Conservation (phyloP, 1,140 invertebrate species). For the Caenorhabditis tropicalis region DNA sequence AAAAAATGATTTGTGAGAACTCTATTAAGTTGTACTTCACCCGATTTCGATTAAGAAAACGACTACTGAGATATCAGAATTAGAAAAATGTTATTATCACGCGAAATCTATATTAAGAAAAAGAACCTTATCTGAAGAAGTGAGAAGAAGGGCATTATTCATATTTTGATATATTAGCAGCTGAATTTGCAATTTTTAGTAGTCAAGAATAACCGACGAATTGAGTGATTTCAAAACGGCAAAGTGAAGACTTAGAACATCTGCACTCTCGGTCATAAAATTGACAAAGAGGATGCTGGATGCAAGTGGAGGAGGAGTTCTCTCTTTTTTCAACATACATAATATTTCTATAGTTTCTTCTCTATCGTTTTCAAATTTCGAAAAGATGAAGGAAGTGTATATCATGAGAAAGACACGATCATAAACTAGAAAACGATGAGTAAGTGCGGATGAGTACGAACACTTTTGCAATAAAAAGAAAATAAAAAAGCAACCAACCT, state of each 20-base stretch:
- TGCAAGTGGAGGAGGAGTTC: background rate
- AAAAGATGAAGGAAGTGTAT: background rate
- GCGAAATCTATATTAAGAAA: background rate
- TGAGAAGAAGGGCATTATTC: too few relatives aligned
- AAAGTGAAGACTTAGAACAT: constrained; percentile 22
- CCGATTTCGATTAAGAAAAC: too few relatives aligned
- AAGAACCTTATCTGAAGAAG: too few relatives aligned
- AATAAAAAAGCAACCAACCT: constrained; percentile 8
- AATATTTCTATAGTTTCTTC: constrained; percentile 25
- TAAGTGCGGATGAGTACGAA: background rate
- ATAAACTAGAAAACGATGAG: background rate
- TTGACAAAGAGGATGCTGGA: constrained; percentile 21
- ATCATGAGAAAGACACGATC: constrained; percentile 25
- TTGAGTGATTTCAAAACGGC: background rate
- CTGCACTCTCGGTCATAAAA: constrained; percentile 39
- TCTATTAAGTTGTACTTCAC: background rate
- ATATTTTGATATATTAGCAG: background rate
- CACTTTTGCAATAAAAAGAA: background rate
- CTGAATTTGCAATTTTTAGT: background rate
- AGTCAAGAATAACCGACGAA: background rate
- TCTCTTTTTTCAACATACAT: constrained; percentile 22
- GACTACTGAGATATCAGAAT: too few relatives aligned
- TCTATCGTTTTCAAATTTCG: background rate
- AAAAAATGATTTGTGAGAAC: constrained; percentile 55
- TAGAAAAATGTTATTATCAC: too few relatives aligned